Evolutionary conservation across 2,113 vertebrate genomes (phyloP).

Genomic region (Bubo scandiacus): DNA sequence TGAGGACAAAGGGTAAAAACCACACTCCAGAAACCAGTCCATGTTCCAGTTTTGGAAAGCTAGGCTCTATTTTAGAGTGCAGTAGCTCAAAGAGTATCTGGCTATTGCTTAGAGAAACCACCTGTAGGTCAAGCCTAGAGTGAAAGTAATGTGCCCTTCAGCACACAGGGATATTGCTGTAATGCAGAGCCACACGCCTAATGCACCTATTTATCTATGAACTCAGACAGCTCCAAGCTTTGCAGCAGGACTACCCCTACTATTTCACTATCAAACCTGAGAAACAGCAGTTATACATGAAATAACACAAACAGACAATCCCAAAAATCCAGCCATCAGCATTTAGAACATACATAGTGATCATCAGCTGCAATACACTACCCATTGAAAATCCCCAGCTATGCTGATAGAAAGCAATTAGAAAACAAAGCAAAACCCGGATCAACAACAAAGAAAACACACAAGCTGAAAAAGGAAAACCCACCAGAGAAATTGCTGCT

Average conservation of each 20-base stretch:
- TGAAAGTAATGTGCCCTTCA: neutral
- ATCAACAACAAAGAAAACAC: neutral
- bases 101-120: neutral
- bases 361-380: neutral
- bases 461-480: neutral
- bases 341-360: neutral
- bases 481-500: neutral
- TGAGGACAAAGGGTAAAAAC: neutral
- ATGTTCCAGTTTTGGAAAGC: neutral
- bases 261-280: neutral
- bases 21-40: neutral
- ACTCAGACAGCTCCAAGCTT: neutral
- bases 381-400: neutral
- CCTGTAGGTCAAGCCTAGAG: neutral
- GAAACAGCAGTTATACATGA: neutral
- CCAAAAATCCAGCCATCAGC: neutral
- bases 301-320: neutral
- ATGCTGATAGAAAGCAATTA: neutral
- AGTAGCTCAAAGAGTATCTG: neutral
- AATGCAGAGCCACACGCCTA: neutral
- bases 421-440: neutral
- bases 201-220: neutral
- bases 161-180: neutral
- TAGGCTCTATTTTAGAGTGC: neutral
- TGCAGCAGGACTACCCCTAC: neutral